phyloP scores from a whole-genome alignment of 2,797 vertebrate species.

The Cuniculus paca region DNA sequence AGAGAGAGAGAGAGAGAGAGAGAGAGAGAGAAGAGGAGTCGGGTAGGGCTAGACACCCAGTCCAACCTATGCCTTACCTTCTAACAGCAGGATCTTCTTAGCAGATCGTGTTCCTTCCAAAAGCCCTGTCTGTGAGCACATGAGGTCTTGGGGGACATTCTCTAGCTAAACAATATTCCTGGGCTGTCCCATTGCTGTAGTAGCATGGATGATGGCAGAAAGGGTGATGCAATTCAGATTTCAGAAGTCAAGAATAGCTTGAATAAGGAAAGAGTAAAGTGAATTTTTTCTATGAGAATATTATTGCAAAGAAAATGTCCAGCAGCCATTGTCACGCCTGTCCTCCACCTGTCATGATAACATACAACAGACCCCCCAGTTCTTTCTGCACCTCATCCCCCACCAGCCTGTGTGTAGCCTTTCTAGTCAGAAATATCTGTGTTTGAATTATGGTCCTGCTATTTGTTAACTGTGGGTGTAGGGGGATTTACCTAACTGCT shows the following conservation, averaged over 20 bases:
- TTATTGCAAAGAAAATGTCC: neutral
- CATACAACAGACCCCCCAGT: neutral
- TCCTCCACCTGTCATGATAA: neutral
- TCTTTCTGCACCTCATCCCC: neutral
- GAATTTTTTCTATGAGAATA: neutral
- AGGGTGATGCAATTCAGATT: neutral
- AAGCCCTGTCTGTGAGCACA: neutral
- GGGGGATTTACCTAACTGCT: neutral
- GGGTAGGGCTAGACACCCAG: no score
- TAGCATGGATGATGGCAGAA: neutral
- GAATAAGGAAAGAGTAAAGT: neutral
- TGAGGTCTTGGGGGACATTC: neutral
- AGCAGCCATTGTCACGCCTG: neutral
- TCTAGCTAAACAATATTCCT: neutral
- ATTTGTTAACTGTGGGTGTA: neutral
- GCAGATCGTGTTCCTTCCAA: neutral
- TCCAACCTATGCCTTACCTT: neutral
- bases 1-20: no score
- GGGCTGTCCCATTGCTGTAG: neutral
- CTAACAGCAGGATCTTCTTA: neutral
- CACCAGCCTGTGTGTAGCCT: neutral
- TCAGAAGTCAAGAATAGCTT: conserved; percentile 15
- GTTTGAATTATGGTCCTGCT: neutral
- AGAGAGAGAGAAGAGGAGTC: no score
- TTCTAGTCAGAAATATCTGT: neutral